Evolutionary conservation across 1,140 invertebrate species (phyloP), one percentile per base, ranked within the genome.

Genomic region (Ostrea denselamellosa): DNA sequence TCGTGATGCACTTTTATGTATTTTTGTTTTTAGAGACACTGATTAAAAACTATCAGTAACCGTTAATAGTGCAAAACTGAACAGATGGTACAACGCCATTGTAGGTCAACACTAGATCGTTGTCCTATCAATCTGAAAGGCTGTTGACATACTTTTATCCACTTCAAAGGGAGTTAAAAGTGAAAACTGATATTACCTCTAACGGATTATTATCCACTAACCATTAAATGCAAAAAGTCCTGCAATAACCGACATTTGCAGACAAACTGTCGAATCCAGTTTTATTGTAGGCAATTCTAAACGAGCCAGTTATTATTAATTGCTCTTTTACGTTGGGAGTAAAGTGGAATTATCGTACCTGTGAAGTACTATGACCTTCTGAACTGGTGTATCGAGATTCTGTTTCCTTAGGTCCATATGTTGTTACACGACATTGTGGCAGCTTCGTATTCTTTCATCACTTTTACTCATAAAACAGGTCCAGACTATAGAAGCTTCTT

Each of bases 101-200:
- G n/a, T 71, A 71, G 68, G 68, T 71, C 68, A 71, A 71, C 28
- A 25, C 68, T 25, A 28, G 28, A 34, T 10, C 28, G 14, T 14
- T 77, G 68, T 14, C 25, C 9, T 77, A 77, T 77, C 68, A 77
- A 10, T 34, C 9, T 3, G 25, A 77, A 9, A 25, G 10, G 68
- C 28, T 25, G 25, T 77, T 77, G 68, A 77, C 25, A 28, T 77
- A 12, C 25, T 77, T 77, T 77, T 8, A n/a, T 17, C 9, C 25
- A 77, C 68, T 77, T 77, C 22, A 77, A 77, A 77, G 68, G 28
- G 25, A 77, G 68, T 17, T n/a, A 77, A 77, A 34, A 77, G 68
- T 77, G 9, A 25, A 77, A 28, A 8, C 25, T 25, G 14, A 12
- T 34, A 25, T 25, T 77, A 28, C 68, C 10, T 25, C 25, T 17